Evolutionary conservation across 1,140 invertebrate species (phyloP).

Genomic region (Tribolium castaneum): DNA sequence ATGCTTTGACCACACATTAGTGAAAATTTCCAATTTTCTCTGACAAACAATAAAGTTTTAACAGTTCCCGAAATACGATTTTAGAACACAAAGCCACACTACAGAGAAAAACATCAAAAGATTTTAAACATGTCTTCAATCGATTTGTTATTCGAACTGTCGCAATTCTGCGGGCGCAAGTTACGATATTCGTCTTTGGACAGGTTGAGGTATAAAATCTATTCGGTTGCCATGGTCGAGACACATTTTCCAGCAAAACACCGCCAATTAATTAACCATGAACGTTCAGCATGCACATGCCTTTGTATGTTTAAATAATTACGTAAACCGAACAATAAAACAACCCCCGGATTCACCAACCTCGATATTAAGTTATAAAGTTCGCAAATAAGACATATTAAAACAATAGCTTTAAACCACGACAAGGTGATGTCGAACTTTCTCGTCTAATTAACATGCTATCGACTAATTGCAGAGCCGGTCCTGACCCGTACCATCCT

Average conservation of each 20-base stretch:
- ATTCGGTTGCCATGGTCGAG: conserved; percentile 15
- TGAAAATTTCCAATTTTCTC: neutral
- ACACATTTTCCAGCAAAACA: conserved; percentile 20
- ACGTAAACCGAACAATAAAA: conserved; percentile 18
- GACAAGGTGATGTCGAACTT: conserved; percentile 49
- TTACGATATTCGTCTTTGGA: neutral
- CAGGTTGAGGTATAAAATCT: neutral
- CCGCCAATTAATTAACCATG: conserved; percentile 3
- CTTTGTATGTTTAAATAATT: conserved; percentile 32
- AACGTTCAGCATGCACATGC: conserved; percentile 21
- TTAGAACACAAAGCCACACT: too few relatives aligned
- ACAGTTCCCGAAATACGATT: too few relatives aligned
- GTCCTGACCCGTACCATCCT: conserved; percentile 50
- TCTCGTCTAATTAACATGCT: conserved; percentile 52
- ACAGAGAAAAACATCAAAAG: too few relatives aligned
- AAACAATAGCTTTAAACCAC: conserved; percentile 47
- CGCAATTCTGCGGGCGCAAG: neutral
- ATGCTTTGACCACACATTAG: neutral
- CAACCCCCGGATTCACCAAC: neutral
- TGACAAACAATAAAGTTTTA: neutral
- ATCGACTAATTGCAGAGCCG: conserved; percentile 47
- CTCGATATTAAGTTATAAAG: conserved; percentile 50
- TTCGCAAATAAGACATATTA: conserved; percentile 48
- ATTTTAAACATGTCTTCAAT: too few relatives aligned
- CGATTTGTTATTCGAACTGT: too few relatives aligned